These are phyloP conservation scores for Hapalemur alaotrensis DNA, from an alignment of 2,797 vertebrate genomes.

Conservation along the genomic window DNA sequence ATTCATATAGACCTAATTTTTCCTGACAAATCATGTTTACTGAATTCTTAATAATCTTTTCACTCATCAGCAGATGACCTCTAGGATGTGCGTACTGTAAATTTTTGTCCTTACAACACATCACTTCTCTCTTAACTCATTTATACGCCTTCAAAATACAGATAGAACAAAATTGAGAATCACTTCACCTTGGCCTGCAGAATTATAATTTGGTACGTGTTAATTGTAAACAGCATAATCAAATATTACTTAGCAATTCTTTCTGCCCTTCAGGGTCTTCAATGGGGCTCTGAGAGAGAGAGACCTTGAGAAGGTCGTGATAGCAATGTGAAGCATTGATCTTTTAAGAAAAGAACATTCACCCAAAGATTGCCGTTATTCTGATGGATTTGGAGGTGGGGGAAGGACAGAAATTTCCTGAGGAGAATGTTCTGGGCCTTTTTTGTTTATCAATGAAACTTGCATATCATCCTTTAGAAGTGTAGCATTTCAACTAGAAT, in stretches of 20 bases:
- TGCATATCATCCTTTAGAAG: neutral
- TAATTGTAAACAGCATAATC: neutral
- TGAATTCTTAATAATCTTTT: neutral
- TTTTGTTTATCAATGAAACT: neutral
- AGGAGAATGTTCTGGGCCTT: neutral
- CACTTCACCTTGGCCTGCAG: neutral
- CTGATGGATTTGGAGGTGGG: neutral
- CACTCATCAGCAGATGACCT: neutral
- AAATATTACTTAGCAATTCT: neutral
- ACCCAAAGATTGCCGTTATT: neutral
- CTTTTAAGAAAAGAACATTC: neutral
- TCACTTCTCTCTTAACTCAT: neutral
- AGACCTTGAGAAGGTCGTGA: neutral
- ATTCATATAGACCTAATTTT: neutral
- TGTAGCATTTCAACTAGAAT: conserved; percentile 9
- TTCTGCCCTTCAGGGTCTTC: neutral
- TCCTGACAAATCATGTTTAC: neutral
- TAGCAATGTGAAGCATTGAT: accelerated
- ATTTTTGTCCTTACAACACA: neutral
- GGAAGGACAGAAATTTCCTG: neutral
- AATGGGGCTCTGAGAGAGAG: neutral
- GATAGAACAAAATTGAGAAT: neutral
- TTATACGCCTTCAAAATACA: conserved; percentile 29
- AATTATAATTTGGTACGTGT: neutral
- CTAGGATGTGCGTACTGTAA: neutral